phyloP scores from a whole-genome alignment of 2,113 vertebrate species.

The Terrapene triunguis region DNA sequence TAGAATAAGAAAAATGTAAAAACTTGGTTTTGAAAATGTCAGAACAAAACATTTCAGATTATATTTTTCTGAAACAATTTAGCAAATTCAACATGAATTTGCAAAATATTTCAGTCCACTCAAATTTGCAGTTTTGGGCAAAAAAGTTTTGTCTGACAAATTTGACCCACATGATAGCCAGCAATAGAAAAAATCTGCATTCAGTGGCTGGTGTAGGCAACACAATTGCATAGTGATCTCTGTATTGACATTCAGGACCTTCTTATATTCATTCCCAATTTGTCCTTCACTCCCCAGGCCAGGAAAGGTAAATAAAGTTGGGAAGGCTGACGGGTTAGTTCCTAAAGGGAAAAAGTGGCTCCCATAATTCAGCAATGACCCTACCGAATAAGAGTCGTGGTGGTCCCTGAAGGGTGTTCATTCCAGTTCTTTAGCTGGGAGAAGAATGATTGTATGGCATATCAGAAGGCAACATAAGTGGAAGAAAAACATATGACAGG shows the following conservation, averaged over 20 bases:
- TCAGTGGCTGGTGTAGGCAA: rapidly evolving
- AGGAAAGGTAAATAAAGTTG: rapidly evolving
- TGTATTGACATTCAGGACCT: rapidly evolving
- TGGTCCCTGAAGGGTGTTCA: not conserved
- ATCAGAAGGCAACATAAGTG: rapidly evolving
- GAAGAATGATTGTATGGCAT: rapidly evolving
- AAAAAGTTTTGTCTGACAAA: not conserved
- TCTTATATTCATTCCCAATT: rapidly evolving
- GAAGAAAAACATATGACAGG: rapidly evolving
- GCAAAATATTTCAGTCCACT: not conserved
- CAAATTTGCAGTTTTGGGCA: not conserved
- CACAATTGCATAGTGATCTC: too few relatives aligned
- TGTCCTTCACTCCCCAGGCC: rapidly evolving
- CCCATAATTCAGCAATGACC: rapidly evolving
- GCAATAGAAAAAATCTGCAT: not conserved
- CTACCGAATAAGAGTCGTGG: rapidly evolving
- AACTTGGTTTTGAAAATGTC: not conserved
- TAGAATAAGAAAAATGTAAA: not conserved
- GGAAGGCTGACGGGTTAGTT: rapidly evolving
- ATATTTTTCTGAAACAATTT: not conserved
- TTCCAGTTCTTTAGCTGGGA: rapidly evolving
- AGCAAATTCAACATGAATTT: not conserved
- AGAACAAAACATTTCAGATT: not conserved
- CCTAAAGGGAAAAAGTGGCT: rapidly evolving
- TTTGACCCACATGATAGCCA: not conserved